A percentile compares a stretch with the other conserved stretches of the same genome.
Evolutionary conservation across 2,797 vertebrate genomes (phyloP).

Genomic region (Antrozous pallidus): DNA sequence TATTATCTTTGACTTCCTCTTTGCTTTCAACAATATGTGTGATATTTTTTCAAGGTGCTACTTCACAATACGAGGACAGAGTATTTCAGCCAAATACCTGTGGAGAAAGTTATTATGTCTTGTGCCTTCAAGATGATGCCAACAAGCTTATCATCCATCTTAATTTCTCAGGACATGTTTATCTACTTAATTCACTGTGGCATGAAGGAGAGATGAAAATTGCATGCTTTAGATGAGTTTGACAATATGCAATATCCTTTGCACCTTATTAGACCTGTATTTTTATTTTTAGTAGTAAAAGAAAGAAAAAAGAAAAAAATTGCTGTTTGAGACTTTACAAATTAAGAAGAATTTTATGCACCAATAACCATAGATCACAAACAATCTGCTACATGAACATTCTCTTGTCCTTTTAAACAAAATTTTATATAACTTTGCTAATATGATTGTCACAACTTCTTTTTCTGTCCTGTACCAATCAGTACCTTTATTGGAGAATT

Average conservation of each 20-base stretch:
- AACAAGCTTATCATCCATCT: slow-evolving; percentile 29
- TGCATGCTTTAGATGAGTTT: slow-evolving; percentile 5
- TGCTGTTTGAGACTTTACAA: not conserved
- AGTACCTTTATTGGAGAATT: not conserved
- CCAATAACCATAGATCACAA: not conserved
- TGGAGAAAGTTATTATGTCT: slow-evolving; percentile 25
- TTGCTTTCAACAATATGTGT: not conserved
- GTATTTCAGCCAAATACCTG: slow-evolving; percentile 32
- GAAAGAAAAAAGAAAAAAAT: not conserved
- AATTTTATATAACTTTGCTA: not conserved
- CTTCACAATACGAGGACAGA: not conserved
- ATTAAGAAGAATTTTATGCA: not conserved
- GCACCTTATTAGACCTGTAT: not conserved
- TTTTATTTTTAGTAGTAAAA: not conserved
- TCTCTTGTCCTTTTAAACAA: not conserved
- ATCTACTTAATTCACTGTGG: slow-evolving; percentile 44
- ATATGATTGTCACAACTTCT: not conserved
- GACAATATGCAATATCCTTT: not conserved
- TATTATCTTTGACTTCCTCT: slow-evolving; percentile 16
- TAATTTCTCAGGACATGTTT: slow-evolving; percentile 47
- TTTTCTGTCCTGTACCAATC: not conserved
- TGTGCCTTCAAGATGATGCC: not conserved
- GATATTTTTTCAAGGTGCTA: slow-evolving; percentile 38
- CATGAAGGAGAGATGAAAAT: slow-evolving; percentile 57
- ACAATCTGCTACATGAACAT: not conserved